These are phyloP conservation scores for Phocides pigmalion DNA, from an alignment of 1,140 invertebrate species.

Conservation along the genomic window DNA sequence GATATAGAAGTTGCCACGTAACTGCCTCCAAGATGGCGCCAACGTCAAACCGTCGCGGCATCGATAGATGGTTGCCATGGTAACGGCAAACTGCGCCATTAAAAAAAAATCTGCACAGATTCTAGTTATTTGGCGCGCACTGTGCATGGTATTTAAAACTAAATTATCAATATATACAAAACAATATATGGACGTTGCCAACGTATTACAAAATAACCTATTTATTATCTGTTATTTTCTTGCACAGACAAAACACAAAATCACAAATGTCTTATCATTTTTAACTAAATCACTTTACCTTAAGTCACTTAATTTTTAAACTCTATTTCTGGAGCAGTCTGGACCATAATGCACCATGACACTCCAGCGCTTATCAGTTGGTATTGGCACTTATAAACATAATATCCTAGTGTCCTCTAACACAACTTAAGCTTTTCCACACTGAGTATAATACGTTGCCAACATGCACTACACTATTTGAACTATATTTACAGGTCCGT, in stretches of 20 bases:
- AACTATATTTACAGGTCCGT: constrained; percentile 36
- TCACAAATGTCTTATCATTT: neutral
- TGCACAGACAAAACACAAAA: neutral
- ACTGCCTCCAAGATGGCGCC: too few relatives aligned
- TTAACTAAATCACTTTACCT: neutral
- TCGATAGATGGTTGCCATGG: too few relatives aligned
- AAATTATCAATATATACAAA: constrained; percentile 7
- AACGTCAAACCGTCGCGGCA: too few relatives aligned
- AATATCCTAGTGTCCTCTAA: too few relatives aligned
- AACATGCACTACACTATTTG: constrained; percentile 50
- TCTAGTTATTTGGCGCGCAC: too few relatives aligned
- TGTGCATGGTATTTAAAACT: neutral
- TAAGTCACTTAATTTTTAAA: neutral
- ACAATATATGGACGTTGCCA: constrained; percentile 55
- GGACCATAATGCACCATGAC: neutral
- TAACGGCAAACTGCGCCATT: too few relatives aligned
- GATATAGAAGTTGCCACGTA: neutral
- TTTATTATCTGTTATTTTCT: neutral
- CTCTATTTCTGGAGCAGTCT: neutral
- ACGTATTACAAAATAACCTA: constrained; percentile 43
- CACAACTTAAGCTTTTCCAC: neutral
- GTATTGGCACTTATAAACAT: too few relatives aligned
- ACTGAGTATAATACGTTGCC: constrained; percentile 47
- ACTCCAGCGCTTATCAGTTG: too few relatives aligned
- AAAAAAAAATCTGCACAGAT: too few relatives aligned